Evolutionary conservation across 2,113 vertebrate genomes (phyloP).

Genomic region (Eurystomus gularis): DNA sequence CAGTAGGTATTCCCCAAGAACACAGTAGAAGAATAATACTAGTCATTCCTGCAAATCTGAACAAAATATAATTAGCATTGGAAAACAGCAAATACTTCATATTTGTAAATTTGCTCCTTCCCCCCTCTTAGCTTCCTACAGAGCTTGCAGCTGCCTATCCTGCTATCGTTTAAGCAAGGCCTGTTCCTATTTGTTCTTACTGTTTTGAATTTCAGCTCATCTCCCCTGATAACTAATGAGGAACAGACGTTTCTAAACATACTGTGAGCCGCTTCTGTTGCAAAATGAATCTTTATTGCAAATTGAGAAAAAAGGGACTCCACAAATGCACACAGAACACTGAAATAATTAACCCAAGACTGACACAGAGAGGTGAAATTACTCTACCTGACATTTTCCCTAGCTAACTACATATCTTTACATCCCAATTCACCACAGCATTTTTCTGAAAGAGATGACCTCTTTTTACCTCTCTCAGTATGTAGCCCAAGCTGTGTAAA

Average conservation of each 20-base stretch:
- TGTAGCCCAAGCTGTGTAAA: constrained; percentile 2
- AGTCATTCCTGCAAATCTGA: background rate
- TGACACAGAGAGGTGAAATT: background rate
- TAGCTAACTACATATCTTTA: background rate
- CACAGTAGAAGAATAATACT: background rate
- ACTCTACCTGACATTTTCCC: background rate
- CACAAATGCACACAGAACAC: background rate
- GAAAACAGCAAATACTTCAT: background rate
- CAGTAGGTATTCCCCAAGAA: background rate
- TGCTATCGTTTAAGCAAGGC: background rate
- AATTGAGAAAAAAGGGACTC: background rate
- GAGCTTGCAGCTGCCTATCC: background rate
- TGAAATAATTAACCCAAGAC: background rate
- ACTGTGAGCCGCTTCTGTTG: background rate
- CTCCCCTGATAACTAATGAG: background rate
- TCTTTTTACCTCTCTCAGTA: constrained; percentile 36
- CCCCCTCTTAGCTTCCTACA: background rate
- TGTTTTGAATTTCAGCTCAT: background rate
- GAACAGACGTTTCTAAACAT: background rate
- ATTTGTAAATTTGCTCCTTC: background rate
- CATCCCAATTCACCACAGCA: background rate
- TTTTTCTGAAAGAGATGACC: constrained; percentile 36
- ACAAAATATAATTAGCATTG: background rate
- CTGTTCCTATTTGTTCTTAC: background rate
- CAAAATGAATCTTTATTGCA: background rate